Percentiles rank a stretch among this genome's conserved stretches.
Conservation (phyloP, 1,140 invertebrate genomes). For the Euura saliciscinereae region DNA sequence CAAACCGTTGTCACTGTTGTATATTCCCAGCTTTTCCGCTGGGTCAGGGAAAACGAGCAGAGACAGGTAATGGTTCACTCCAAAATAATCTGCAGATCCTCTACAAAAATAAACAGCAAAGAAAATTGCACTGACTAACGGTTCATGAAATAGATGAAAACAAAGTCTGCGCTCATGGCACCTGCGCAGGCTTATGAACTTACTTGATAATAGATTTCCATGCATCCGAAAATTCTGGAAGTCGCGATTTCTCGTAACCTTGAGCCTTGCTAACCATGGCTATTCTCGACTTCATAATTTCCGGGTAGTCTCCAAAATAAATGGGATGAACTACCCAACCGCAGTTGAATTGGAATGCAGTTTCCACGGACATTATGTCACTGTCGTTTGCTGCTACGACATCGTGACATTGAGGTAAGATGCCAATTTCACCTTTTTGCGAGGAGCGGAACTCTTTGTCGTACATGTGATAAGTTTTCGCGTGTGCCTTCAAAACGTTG, state of each 20-base stretch:
- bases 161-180: no score
- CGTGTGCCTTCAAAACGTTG: constrained; percentile 63
- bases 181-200: not conserved
- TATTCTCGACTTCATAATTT: constrained; percentile 53
- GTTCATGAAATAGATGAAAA: not conserved
- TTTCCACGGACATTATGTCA: not conserved
- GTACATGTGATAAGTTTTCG: constrained; percentile 40
- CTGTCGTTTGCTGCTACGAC: not conserved
- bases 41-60: not conserved
- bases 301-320: constrained; percentile 39
- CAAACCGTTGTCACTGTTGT: not conserved
- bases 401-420: not conserved
- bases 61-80: not conserved
- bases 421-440: not conserved
- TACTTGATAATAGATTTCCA: constrained; percentile 41
- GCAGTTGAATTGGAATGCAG: not conserved
- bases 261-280: constrained; percentile 56
- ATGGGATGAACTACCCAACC: not conserved
- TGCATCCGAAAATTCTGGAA: constrained; percentile 57
- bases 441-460: not conserved
- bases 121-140: not conserved
- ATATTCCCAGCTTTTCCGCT: not conserved
- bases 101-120: constrained; percentile 1
- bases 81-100: not conserved
- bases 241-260: constrained; percentile 52